These are phyloP conservation scores for Melanotaenia nigrans DNA, from an alignment of 2,797 vertebrate genomes.

Conservation along the genomic window DNA sequence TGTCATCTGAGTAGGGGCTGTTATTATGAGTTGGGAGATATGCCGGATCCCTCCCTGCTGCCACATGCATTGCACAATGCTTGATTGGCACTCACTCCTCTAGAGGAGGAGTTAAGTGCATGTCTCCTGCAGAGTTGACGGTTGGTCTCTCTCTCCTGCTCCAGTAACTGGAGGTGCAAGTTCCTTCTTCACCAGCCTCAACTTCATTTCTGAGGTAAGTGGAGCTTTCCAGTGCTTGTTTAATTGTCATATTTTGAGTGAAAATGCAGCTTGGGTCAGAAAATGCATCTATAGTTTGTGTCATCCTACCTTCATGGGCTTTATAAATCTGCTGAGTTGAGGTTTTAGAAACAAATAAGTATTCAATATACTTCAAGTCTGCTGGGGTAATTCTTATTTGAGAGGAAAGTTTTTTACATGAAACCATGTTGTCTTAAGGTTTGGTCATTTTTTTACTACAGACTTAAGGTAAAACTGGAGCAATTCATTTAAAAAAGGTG, in stretches of 20 bases:
- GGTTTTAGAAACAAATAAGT: conserved; percentile 4
- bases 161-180: conserved; percentile 81
- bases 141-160: conserved; percentile 79
- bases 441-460: background rate
- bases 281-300: background rate
- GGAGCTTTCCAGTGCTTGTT: conserved; percentile 8
- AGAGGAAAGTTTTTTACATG: background rate
- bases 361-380: background rate
- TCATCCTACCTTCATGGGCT: background rate
- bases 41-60: conserved; percentile 32
- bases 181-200: conserved; percentile 74
- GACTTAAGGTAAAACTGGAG: background rate
- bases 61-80: conserved; percentile 70
- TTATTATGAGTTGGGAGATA: conserved; percentile 39
- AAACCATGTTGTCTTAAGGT: background rate
- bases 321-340: background rate
- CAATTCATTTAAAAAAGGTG: background rate
- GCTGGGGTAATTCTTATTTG: background rate
- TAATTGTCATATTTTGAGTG: background rate
- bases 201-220: conserved; percentile 77
- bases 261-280: background rate
- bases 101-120: conserved; percentile 83
- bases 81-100: conserved; percentile 63
- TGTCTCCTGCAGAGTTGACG: conserved; percentile 61
- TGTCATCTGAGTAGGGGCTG: conserved; percentile 41